These are phyloP conservation scores for Urophycis tenuis DNA, from an alignment of 2,797 vertebrate genomes.

Conservation along the genomic window DNA sequence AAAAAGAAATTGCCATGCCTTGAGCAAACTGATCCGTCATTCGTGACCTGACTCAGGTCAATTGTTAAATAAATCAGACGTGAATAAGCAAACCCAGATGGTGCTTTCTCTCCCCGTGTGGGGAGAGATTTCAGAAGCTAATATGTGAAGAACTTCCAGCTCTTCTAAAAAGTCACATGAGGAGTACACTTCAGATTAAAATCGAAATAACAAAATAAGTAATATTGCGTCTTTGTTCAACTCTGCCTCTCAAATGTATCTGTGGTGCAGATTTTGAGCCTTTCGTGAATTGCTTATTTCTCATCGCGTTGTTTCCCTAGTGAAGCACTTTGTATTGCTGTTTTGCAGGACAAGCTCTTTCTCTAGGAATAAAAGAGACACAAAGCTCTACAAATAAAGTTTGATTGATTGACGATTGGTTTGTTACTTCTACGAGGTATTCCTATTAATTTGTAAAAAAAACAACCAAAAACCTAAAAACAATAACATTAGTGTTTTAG, in stretches of 20 bases:
- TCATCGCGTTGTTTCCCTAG: neutral
- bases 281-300: neutral
- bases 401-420: neutral
- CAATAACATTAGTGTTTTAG: neutral
- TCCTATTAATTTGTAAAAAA: neutral
- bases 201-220: neutral
- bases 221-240: neutral
- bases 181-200: neutral
- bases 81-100: neutral
- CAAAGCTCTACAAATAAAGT: neutral
- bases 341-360: neutral
- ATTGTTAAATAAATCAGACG: no score
- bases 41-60: neutral
- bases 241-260: neutral
- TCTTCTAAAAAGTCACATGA: neutral
- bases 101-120: neutral
- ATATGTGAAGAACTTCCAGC: neutral
- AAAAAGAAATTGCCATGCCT: neutral
- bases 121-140: neutral
- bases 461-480: neutral
- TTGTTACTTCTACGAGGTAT: neutral
- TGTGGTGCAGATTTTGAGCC: neutral
- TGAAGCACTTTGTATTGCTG: neutral
- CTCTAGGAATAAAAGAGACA: no score
- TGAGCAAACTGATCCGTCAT: neutral